These are phyloP conservation scores for Ceratitis capitata DNA, from an alignment of 1,140 invertebrate genomes.

Conservation along the genomic window DNA sequence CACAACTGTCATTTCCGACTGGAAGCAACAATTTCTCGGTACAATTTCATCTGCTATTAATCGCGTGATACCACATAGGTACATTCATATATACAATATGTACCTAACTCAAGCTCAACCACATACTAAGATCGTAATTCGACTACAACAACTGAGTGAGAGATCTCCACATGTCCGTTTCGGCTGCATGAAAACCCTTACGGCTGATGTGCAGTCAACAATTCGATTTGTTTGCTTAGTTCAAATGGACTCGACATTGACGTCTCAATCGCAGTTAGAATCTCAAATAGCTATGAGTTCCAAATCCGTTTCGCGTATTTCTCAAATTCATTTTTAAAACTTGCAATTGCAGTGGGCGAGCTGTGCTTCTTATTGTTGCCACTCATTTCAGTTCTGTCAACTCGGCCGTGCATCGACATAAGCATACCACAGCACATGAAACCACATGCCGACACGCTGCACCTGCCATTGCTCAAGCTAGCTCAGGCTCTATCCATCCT, in stretches of 20 bases:
- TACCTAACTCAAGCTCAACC: background rate
- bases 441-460: background rate
- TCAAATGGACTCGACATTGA: conserved; percentile 36
- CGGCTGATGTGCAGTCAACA: background rate
- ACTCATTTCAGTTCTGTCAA: background rate
- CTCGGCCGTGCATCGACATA: background rate
- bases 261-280: background rate
- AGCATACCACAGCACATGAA: background rate
- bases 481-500: background rate
- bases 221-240: conserved; percentile 28
- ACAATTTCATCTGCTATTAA: background rate
- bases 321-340: background rate
- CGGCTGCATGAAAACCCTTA: background rate
- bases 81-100: background rate
- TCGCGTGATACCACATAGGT: background rate
- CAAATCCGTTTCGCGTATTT: background rate
- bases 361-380: background rate
- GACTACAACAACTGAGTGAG: too few species aligned
- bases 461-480: conserved; percentile 19
- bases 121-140: background rate
- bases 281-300: background rate
- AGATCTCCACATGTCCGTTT: background rate
- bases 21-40: background rate
- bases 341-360: background rate
- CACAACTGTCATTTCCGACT: background rate